These are phyloP conservation scores for Dryobota labecula DNA, from an alignment of 2,888 invertebrate species.

Conservation along the genomic window DNA sequence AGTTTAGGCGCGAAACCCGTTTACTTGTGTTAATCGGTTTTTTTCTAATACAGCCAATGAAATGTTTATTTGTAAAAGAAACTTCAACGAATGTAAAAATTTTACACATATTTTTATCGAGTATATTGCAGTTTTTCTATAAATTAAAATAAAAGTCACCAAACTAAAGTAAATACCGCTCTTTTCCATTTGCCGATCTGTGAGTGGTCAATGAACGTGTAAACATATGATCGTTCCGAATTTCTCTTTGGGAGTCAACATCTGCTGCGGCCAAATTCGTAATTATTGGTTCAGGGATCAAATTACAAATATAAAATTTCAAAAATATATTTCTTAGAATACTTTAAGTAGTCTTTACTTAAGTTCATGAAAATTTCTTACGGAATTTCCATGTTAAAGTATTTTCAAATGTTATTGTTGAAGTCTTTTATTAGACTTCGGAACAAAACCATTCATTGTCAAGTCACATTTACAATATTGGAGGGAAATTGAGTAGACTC, in stretches of 20 bases:
- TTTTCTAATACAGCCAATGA: fast-evolving
- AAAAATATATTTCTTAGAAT: not conserved
- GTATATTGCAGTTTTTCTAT: not conserved
- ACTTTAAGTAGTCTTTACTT: fast-evolving
- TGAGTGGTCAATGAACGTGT: slow-evolving; percentile 62
- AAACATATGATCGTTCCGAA: slow-evolving; percentile 57
- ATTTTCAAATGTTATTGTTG: not conserved
- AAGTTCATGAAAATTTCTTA: fast-evolving
- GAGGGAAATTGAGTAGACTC: slow-evolving; percentile 54
- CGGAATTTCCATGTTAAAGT: fast-evolving
- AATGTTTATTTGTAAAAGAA: not conserved
- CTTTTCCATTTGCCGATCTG: slow-evolving; percentile 50
- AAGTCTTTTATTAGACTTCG: slow-evolving; percentile 13
- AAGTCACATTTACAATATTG: slow-evolving; percentile 34
- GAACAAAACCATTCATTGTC: slow-evolving; percentile 27
- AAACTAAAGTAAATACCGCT: slow-evolving; percentile 58
- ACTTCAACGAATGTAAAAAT: not conserved
- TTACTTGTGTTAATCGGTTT: not conserved
- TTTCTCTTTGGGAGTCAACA: not conserved
- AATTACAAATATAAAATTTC: not conserved
- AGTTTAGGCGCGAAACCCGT: slow-evolving; percentile 50
- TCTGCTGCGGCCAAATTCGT: not conserved
- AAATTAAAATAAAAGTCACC: not conserved
- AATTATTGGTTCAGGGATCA: not conserved
- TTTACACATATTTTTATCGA: not conserved